Evolutionary conservation across 2,797 vertebrate genomes (phyloP).

Genomic region (Nannoperca obscura): DNA sequence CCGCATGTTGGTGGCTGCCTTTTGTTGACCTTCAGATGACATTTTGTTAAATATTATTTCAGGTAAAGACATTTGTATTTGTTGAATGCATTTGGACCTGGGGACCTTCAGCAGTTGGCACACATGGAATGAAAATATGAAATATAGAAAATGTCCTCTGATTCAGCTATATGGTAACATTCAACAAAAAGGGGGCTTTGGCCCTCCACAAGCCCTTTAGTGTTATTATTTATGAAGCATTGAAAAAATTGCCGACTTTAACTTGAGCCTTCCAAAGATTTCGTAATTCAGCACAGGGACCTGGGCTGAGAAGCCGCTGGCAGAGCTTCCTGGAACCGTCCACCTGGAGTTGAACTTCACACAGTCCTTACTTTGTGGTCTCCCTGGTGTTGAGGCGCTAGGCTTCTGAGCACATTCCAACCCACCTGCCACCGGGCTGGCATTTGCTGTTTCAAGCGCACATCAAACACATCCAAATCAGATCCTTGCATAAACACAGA

Average conservation of each 20-base stretch:
- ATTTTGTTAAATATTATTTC: slow-evolving; percentile 39
- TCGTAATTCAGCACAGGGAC: slow-evolving; percentile 54
- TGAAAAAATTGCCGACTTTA: slow-evolving; percentile 33
- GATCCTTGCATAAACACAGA: slow-evolving; percentile 56
- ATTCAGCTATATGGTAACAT: slow-evolving; percentile 19
- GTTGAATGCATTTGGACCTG: slow-evolving; percentile 8
- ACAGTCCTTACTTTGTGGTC: slow-evolving; percentile 66
- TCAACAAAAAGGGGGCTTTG: slow-evolving; percentile 20
- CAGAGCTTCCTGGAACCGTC: slow-evolving; percentile 68
- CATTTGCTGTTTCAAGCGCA: slow-evolving; percentile 71
- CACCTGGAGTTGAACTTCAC: slow-evolving; percentile 72
- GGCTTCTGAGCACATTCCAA: slow-evolving; percentile 78
- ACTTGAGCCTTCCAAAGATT: slow-evolving; percentile 44
- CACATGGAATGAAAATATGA: neutral
- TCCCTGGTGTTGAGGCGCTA: slow-evolving; percentile 55
- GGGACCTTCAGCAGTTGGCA: slow-evolving; percentile 8
- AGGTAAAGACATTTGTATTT: slow-evolving; percentile 17
- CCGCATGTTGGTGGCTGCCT: slow-evolving; percentile 19
- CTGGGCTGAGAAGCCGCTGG: slow-evolving; percentile 59
- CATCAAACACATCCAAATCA: slow-evolving; percentile 80
- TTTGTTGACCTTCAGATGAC: slow-evolving; percentile 47
- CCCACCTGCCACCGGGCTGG: slow-evolving; percentile 78
- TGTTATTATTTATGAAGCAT: slow-evolving; percentile 36
- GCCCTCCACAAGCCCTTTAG: slow-evolving; percentile 1
- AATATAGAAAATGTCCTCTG: slow-evolving; percentile 11